Evolutionary conservation across 2,113 vertebrate species (phyloP), one percentile per base, ranked within the genome.

Genomic region (Thunnus thynnus): DNA sequence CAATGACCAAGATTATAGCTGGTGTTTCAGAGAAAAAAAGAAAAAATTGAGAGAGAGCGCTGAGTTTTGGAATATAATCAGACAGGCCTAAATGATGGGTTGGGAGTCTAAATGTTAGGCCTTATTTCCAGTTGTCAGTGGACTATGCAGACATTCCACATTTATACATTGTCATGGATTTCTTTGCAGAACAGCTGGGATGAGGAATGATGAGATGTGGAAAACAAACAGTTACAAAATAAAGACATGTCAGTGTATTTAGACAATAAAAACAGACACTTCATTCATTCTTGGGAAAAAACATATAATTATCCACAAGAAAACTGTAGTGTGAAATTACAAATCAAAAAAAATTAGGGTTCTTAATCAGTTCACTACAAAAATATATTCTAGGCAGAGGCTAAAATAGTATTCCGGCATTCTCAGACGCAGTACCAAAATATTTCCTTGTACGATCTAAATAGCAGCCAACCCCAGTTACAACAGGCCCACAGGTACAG

Each of bases 341-440:
- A 93, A 88, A 89, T 74, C 51, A 87, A 87, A 91, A 84, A 85
- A 91, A 91, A 84, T 77, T 86, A 90, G 85, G 80, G 81, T 94
- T 92, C 84, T 89, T 78, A 91, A 92, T 94, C 90, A 93, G 55
- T 88, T 93, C 86, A 90, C 94, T 96, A 95, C 91, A 96, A 96
- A 96, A 95, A 95, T 95, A 96, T 92, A 94, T 93, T 95, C 92
- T 93, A 94, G 78, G 83, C 63, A 87, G 90, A 92, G 85, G 85
- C 91, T 91, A 91, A 90, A 91, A 91, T 82, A 90, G 86, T 41
- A 41, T 41, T 41, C 91, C 92, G 93, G 92, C 90, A 95, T 94
- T 94, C 86, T 87, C 77, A 88, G 89, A 94, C 84, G 93, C 80
- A 86, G 94, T 96, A 96, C 94, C 94, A 95, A 95, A 95, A 95